Conservation (phyloP, 2,797 vertebrate species). For the Notoglanidium macrostoma region DNA sequence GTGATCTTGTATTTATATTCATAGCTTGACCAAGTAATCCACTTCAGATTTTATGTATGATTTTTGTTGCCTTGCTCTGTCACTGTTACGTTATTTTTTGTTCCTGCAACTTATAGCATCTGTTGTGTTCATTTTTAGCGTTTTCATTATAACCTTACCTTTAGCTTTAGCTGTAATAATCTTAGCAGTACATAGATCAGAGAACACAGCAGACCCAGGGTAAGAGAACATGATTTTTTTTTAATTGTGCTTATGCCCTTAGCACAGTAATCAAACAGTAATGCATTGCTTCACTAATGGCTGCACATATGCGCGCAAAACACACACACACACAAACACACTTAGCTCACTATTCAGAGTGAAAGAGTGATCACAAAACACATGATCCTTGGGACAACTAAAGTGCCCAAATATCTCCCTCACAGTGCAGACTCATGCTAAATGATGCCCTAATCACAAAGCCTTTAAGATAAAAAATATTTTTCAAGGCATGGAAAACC, state of each 20-base stretch:
- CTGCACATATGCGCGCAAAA: neutral
- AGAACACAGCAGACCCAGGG: neutral
- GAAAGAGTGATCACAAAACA: neutral
- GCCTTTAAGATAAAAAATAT: neutral
- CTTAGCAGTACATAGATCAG: neutral
- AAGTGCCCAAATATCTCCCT: neutral
- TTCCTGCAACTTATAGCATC: neutral
- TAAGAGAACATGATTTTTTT: neutral
- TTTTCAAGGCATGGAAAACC: neutral
- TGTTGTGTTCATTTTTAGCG: neutral
- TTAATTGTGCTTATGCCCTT: neutral
- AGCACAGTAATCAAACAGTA: neutral
- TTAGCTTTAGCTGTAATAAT: slow-evolving; percentile 5
- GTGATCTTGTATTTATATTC: neutral
- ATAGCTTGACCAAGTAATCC: neutral
- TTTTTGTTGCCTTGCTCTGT: neutral
- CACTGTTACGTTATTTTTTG: neutral
- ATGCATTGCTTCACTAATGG: neutral
- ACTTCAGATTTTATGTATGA: neutral
- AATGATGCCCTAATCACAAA: neutral
- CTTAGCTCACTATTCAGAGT: neutral
- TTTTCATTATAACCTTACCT: neutral
- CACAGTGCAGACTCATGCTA: neutral
- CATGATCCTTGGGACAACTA: neutral
- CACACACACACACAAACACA: neutral